A percentile compares a stretch with the other conserved stretches of the same genome.
Conservation (phyloP, 2,797 vertebrate species). For the Myotis planiceps region DNA sequence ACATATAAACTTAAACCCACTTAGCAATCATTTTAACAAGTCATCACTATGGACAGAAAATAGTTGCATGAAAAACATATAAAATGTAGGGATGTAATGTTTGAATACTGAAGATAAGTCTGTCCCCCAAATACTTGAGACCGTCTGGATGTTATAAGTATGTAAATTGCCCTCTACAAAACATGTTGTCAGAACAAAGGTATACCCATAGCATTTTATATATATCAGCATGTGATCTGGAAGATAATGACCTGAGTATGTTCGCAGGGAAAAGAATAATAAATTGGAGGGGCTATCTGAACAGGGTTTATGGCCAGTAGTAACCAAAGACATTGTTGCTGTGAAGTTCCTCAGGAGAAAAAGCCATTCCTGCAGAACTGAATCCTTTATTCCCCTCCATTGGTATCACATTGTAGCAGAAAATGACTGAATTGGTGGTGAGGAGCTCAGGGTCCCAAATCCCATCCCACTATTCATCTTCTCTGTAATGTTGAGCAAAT, state of each 20-base stretch:
- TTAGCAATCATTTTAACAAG: conserved; percentile 12
- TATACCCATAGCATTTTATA: neutral
- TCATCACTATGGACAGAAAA: conserved; percentile 16
- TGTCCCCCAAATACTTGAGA: neutral
- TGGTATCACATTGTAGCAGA: no score
- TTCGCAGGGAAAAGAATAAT: neutral
- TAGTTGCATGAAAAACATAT: neutral
- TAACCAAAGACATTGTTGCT: neutral
- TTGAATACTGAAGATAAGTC: neutral
- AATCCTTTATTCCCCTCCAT: neutral
- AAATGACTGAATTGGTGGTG: neutral
- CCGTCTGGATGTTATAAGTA: neutral
- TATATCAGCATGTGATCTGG: neutral
- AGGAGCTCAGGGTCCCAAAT: neutral
- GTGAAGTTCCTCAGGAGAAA: conserved; percentile 8
- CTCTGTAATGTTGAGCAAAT: neutral
- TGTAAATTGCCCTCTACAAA: neutral
- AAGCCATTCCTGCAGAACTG: neutral
- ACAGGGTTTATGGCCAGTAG: neutral
- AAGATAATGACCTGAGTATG: neutral
- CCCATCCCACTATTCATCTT: neutral
- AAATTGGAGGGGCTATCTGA: neutral
- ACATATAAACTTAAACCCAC: neutral
- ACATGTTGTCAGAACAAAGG: neutral
- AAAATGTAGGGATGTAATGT: neutral